Conservation (phyloP, 2,797 vertebrate genomes). For the Octomys mimax region DNA sequence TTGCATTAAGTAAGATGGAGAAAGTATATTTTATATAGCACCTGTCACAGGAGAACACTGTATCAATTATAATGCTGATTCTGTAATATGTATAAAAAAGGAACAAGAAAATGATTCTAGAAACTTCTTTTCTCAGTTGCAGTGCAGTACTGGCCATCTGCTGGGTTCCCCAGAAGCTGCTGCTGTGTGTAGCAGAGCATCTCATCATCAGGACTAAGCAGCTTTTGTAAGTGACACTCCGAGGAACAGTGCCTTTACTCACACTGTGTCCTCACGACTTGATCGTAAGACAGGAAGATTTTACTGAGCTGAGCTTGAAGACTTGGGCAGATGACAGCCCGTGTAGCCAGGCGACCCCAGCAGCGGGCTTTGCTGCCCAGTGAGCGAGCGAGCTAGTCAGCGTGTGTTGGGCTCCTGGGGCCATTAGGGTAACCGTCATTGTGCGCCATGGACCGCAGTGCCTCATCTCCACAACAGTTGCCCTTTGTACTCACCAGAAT, state of each 20-base stretch:
- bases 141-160: background rate
- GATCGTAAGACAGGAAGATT: background rate
- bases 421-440: background rate
- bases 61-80: slow-evolving; percentile 23
- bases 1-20: background rate
- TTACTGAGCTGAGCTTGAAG: background rate
- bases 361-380: background rate
- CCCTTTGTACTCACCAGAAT: slow-evolving; percentile 92
- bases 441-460: background rate
- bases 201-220: background rate
- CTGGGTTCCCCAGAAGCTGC: background rate
- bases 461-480: background rate
- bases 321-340: background rate
- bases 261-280: background rate
- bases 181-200: background rate
- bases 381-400: background rate
- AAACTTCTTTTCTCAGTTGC: background rate
- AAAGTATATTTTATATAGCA: background rate
- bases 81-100: background rate
- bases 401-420: background rate
- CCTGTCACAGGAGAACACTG: background rate
- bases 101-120: background rate
- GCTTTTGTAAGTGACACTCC: background rate
- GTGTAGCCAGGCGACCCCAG: background rate
- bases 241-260: background rate